These are phyloP conservation scores for Mesodorylaimus sp. DNA, from an alignment of 2,888 invertebrate genomes.

Conservation along the genomic window DNA sequence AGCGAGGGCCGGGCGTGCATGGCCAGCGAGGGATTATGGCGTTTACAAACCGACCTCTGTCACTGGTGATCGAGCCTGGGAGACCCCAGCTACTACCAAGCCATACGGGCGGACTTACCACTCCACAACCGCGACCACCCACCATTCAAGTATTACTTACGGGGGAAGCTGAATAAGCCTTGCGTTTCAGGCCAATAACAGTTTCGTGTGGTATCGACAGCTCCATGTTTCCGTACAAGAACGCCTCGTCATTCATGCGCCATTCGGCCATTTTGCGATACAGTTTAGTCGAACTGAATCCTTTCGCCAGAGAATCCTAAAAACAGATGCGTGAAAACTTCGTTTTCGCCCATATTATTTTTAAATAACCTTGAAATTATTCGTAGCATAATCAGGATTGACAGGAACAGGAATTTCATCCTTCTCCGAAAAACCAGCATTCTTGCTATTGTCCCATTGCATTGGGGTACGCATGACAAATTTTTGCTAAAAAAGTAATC, in stretches of 20 bases:
- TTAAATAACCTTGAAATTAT: background rate
- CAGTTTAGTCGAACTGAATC: conserved; percentile 10
- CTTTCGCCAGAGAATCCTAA: background rate
- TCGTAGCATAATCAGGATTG: background rate
- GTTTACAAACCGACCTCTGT: too few relatives aligned
- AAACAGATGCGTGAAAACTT: background rate
- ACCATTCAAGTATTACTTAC: too few relatives aligned
- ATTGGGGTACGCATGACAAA: background rate
- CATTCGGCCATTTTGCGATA: conserved; percentile 20
- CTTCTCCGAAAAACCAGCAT: conserved; percentile 1
- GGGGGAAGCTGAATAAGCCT: too few relatives aligned
- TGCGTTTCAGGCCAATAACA: too few relatives aligned
- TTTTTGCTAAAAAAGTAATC: too few relatives aligned
- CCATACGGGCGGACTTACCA: too few relatives aligned
- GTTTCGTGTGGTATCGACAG: too few relatives aligned
- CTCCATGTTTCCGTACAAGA: conserved; percentile 13
- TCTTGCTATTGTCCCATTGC: conserved; percentile 2
- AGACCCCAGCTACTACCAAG: too few relatives aligned
- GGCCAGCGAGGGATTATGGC: too few relatives aligned
- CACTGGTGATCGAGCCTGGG: too few relatives aligned
- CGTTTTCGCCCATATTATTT: background rate
- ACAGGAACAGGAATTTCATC: background rate
- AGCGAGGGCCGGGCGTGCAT: too few relatives aligned
- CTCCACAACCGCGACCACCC: too few relatives aligned
- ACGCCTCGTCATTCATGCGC: conserved; percentile 18